Percentiles rank a stretch among this genome's conserved stretches.
phyloP scores from a whole-genome alignment of 2,888 invertebrate species.

The Drosophila basisetae region DNA sequence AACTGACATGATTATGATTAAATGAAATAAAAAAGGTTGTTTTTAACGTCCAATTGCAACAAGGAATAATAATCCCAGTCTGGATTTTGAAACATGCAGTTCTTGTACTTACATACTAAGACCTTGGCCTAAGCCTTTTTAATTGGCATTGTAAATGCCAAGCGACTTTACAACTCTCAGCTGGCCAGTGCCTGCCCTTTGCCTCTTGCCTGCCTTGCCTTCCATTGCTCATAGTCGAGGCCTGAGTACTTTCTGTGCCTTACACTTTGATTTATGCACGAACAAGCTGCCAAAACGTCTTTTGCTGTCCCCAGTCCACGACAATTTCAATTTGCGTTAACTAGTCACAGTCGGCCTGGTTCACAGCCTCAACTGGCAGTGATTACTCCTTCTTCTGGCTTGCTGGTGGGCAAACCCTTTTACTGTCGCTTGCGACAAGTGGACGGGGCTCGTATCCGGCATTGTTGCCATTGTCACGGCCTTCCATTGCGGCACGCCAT shows the following conservation, averaged over 20 bases:
- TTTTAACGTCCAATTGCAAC: neutral
- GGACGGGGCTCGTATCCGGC: slow-evolving; percentile 46
- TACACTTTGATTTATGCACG: slow-evolving; percentile 68
- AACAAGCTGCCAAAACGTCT: slow-evolving; percentile 69
- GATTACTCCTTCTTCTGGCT: neutral
- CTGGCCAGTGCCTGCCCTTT: slow-evolving; percentile 19
- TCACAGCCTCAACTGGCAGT: slow-evolving; percentile 44
- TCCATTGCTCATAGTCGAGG: neutral
- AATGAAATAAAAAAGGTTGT: neutral
- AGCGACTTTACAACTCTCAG: slow-evolving; percentile 48
- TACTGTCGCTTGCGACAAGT: slow-evolving; percentile 51
- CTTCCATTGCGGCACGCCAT: slow-evolving; percentile 62
- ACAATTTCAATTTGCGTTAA: slow-evolving; percentile 71
- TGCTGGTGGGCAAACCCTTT: slow-evolving; percentile 61
- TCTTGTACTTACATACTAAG: slow-evolving; percentile 42
- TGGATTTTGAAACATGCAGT: slow-evolving; percentile 19
- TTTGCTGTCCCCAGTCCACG: slow-evolving; percentile 53
- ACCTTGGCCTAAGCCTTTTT: slow-evolving; percentile 59
- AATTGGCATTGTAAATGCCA: slow-evolving; percentile 63
- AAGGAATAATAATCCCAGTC: neutral
- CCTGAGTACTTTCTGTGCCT: slow-evolving; percentile 21
- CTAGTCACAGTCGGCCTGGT: slow-evolving; percentile 55
- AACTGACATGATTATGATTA: neutral
- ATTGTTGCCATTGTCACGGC: slow-evolving; percentile 53
- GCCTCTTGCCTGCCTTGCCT: neutral